phyloP scores from a whole-genome alignment of 23 tunicate species.

The Halocynthia aurantium region DNA sequence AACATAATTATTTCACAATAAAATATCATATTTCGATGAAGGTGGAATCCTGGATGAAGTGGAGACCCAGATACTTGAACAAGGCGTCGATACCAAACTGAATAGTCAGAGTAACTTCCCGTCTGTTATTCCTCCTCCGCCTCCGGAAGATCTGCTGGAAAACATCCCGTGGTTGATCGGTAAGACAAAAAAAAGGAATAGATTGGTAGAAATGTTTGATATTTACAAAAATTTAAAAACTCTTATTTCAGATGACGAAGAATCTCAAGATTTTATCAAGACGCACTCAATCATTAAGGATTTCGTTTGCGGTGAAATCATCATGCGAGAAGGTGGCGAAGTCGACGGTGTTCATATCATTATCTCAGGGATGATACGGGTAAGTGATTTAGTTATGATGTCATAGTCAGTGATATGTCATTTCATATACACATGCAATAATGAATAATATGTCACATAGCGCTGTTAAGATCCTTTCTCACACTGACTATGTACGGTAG shows the following conservation, averaged over 20 bases:
- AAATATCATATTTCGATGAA: not conserved
- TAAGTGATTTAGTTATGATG: too few species aligned
- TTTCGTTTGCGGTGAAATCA: conserved; percentile 64
- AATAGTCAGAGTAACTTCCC: conserved; percentile 35
- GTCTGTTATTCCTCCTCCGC: conserved; percentile 46
- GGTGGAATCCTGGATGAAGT: conserved; percentile 82
- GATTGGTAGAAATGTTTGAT: too few species aligned
- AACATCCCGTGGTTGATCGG: conserved; percentile 74
- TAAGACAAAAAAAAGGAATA: not conserved
- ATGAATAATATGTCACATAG: too few species aligned
- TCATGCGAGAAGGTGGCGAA: conserved; percentile 63
- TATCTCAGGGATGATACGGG: conserved; percentile 77
- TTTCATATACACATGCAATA: too few species aligned
- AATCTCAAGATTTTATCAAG: conserved; percentile 33
- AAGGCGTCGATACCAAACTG: conserved; percentile 48
- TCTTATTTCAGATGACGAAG: conserved; percentile 20
- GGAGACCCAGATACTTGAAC: conserved; percentile 57
- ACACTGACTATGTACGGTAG: too few species aligned
- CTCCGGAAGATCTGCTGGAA: conserved; percentile 68
- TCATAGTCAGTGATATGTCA: too few species aligned
- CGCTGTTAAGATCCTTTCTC: too few species aligned
- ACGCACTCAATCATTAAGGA: conserved; percentile 33
- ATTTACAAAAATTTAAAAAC: too few species aligned
- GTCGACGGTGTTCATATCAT: conserved; percentile 80
- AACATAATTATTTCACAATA: too few species aligned